Percentiles rank a stretch among this genome's conserved stretches.
phyloP scores from a whole-genome alignment of 1,140 invertebrate species.

The Cydia splendana region DNA sequence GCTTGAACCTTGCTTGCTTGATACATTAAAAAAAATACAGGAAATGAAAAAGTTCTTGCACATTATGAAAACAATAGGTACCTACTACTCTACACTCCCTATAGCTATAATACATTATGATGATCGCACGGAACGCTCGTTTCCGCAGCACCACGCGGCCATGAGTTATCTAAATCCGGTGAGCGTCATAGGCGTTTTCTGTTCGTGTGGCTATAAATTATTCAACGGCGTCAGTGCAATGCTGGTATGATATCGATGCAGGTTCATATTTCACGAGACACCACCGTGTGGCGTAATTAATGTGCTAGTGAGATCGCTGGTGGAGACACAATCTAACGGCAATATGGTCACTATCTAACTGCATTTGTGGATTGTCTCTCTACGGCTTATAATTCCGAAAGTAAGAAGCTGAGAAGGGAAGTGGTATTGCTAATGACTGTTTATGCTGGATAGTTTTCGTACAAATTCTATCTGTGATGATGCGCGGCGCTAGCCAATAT shows the following conservation, averaged over 20 bases:
- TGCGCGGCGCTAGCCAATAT: too few relatives aligned
- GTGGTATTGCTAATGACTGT: too few relatives aligned
- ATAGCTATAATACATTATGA: background rate
- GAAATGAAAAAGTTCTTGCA: too few relatives aligned
- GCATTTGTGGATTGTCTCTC: background rate
- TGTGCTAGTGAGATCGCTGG: constrained; percentile 32
- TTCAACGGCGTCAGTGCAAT: constrained; percentile 46
- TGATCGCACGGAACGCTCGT: background rate
- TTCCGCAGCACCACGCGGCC: background rate
- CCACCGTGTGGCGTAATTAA: constrained; percentile 43
- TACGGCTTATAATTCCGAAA: too few relatives aligned
- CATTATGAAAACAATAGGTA: too few relatives aligned
- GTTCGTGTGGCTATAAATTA: constrained; percentile 41
- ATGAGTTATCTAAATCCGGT: constrained; percentile 35
- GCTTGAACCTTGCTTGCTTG: too few relatives aligned
- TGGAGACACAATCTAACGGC: constrained; percentile 8
- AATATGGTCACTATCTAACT: constrained; percentile 5
- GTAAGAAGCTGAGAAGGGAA: too few relatives aligned
- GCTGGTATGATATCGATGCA: constrained; percentile 42
- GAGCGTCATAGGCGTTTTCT: constrained; percentile 36
- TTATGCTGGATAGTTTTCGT: too few relatives aligned
- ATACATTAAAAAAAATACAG: too few relatives aligned
- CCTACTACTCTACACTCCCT: too few relatives aligned
- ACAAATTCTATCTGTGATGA: too few relatives aligned
- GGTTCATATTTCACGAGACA: constrained; percentile 47